These are phyloP conservation scores for Crotalus viridis DNA, from an alignment of 2,113 vertebrate genomes.

Conservation along the genomic window DNA sequence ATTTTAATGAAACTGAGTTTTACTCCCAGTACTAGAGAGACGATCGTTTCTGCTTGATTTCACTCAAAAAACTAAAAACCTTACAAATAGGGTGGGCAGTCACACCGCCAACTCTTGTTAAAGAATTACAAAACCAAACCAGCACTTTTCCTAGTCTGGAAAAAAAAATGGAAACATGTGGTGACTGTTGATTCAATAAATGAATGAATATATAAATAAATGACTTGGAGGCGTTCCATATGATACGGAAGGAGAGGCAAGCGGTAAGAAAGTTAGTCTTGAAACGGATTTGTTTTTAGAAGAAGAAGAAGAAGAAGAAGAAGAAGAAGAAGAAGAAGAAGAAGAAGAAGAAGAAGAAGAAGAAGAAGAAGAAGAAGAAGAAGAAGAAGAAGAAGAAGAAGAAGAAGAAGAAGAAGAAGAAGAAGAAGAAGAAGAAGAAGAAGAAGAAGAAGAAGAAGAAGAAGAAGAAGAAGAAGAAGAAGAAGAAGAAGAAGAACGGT, in stretches of 20 bases:
- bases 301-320: too few species aligned
- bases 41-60: background rate
- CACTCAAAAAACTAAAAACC: background rate
- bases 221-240: background rate
- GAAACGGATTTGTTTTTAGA: background rate
- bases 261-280: too few species aligned
- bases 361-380: too few species aligned
- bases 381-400: too few species aligned
- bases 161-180: background rate
- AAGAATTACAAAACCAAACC: background rate
- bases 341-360: too few species aligned
- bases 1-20: background rate
- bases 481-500: too few species aligned
- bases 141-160: background rate
- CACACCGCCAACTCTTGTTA: background rate
- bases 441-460: too few species aligned
- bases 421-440: too few species aligned
- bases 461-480: too few species aligned
- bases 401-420: too few species aligned
- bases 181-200: background rate
- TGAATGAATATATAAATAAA: background rate
- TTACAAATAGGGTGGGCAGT: background rate
- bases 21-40: background rate
- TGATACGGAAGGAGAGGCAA: background rate
- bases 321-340: too few species aligned